These are phyloP conservation scores for Eupsilia transversa DNA, from an alignment of 2,888 invertebrate species.

Conservation along the genomic window DNA sequence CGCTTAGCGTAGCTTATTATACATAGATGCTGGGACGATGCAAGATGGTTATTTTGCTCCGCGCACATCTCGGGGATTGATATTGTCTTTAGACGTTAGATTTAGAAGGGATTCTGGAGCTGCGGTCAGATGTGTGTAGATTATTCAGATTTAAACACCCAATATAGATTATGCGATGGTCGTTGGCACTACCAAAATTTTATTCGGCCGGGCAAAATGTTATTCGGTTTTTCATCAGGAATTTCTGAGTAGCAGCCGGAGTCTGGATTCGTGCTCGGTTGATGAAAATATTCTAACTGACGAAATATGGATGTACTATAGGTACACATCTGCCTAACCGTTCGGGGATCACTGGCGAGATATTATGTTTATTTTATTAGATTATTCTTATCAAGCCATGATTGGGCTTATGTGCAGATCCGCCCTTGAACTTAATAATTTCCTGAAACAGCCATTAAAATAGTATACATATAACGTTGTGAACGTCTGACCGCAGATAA, in stretches of 20 bases:
- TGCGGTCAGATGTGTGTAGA: neutral
- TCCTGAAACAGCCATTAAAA: neutral
- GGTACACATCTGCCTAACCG: neutral
- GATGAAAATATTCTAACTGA: neutral
- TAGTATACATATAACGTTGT: neutral
- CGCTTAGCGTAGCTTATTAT: slow-evolving; percentile 57
- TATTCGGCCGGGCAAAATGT: no score
- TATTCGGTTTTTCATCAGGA: no score
- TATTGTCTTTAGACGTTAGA: slow-evolving; percentile 11
- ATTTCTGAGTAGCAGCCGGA: neutral
- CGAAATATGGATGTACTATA: neutral
- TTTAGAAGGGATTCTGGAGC: slow-evolving; percentile 16
- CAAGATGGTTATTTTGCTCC: slow-evolving; percentile 23
- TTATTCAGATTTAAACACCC: neutral
- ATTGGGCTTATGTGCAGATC: neutral
- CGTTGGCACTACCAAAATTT: no score
- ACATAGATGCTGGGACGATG: slow-evolving; percentile 40
- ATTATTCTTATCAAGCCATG: no score
- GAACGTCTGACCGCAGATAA: neutral
- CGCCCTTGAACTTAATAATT: neutral
- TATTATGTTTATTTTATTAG: neutral
- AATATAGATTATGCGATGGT: no score
- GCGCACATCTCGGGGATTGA: neutral
- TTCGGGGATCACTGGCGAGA: neutral
- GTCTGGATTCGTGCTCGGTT: neutral